These are phyloP conservation scores for Xanthia togata DNA, from an alignment of 2,888 invertebrate genomes.

Conservation along the genomic window DNA sequence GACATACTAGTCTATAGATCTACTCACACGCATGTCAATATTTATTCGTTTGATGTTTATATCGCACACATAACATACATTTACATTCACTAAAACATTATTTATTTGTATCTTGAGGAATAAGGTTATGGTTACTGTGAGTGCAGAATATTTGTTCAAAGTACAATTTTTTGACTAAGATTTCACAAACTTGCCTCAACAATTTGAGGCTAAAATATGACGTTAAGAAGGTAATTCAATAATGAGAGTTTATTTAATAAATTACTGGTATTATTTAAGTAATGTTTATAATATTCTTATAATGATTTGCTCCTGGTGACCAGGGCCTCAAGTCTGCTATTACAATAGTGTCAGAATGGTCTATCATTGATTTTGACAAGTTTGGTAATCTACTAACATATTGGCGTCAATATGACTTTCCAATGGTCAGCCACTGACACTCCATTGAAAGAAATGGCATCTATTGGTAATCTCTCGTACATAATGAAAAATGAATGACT, in stretches of 20 bases:
- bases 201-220: background rate
- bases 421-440: too few relatives aligned
- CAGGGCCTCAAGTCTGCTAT: too few relatives aligned
- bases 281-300: background rate
- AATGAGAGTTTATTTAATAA: background rate
- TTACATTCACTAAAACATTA: constrained; percentile 24
- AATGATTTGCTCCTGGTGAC: background rate
- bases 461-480: too few relatives aligned
- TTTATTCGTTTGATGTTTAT: constrained; percentile 23
- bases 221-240: background rate
- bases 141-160: background rate
- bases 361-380: too few relatives aligned
- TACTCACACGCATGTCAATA: constrained; percentile 36
- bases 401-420: too few relatives aligned
- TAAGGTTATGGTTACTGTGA: background rate
- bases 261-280: background rate
- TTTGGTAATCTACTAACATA: too few relatives aligned
- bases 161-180: background rate
- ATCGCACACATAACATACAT: constrained; percentile 17
- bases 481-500: too few relatives aligned
- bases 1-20: constrained; percentile 31
- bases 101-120: constrained; percentile 17
- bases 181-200: background rate
- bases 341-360: too few relatives aligned
- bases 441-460: too few relatives aligned